Conservation (phyloP, 2,113 vertebrate genomes). For the Sorex araneus region DNA sequence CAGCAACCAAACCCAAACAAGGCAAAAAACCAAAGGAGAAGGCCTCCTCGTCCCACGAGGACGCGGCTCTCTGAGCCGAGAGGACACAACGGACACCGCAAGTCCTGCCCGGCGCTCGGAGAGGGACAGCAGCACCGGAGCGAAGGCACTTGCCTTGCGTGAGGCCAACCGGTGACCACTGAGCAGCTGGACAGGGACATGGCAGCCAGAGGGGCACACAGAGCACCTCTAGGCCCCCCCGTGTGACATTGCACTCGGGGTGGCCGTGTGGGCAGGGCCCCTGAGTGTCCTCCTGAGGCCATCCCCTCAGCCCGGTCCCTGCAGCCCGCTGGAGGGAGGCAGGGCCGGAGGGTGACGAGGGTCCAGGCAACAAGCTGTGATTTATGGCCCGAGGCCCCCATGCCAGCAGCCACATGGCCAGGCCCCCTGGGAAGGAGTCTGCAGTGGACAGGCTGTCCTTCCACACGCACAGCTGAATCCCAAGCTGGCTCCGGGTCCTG, state of each 20-base stretch:
- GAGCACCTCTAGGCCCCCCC: background rate
- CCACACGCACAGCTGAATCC: background rate
- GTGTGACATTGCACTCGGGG: background rate
- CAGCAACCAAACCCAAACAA: no score
- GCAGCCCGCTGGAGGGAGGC: constrained; percentile 35
- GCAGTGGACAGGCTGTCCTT: constrained; percentile 5
- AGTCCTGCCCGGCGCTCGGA: no score
- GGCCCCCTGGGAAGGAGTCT: constrained; percentile 29
- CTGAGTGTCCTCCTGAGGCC: background rate
- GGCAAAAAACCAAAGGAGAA: background rate
- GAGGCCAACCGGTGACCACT: background rate
- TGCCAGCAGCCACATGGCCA: constrained; percentile 43
- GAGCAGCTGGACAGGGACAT: background rate
- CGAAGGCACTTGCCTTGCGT: no score
- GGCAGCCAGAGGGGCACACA: background rate
- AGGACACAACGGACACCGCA: background rate
- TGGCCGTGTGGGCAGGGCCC: background rate
- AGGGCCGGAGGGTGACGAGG: background rate
- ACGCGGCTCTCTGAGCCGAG: no score
- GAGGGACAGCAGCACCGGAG: no score
- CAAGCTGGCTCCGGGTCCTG: background rate
- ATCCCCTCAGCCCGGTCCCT: no score
- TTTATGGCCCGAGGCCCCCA: constrained; percentile 4
- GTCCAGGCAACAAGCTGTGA: constrained; percentile 39
- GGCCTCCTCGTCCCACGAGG: no score